phyloP scores from a whole-genome alignment of 2,113 vertebrate species.

The Zosterops pallidus region DNA sequence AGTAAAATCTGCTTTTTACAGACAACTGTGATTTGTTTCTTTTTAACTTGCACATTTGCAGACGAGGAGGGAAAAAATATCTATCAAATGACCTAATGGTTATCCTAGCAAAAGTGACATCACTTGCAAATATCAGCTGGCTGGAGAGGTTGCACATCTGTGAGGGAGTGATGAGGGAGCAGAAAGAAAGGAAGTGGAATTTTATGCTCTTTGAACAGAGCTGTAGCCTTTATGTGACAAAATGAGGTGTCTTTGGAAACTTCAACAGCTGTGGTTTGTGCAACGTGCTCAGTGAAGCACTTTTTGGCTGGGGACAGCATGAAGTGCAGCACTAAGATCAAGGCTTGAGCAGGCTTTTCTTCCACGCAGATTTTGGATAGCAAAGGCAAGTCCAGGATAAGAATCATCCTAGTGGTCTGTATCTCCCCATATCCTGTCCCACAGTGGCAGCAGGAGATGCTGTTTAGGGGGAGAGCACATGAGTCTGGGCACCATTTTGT shows the following conservation, averaged over 20 bases:
- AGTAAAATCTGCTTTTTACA: neutral
- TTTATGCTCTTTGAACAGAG: neutral
- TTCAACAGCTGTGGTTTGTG: neutral
- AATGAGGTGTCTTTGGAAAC: neutral
- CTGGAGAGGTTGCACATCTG: neutral
- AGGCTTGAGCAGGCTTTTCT: neutral
- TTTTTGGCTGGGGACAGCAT: neutral
- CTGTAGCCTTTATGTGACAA: neutral
- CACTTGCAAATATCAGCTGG: neutral
- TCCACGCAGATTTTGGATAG: neutral
- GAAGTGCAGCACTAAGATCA: neutral
- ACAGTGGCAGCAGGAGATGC: neutral
- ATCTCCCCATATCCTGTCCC: neutral
- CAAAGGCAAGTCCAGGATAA: neutral
- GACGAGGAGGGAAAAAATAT: neutral
- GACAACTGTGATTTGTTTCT: neutral
- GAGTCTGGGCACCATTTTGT: neutral
- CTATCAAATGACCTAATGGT: neutral
- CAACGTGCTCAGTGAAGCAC: neutral
- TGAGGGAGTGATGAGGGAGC: neutral
- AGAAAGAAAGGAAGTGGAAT: neutral
- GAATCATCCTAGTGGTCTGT: neutral
- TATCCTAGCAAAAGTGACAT: neutral
- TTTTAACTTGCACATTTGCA: conserved; percentile 7
- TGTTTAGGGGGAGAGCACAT: fast-evolving